These are phyloP conservation scores for Orycteropus afer DNA, from an alignment of 2,113 vertebrate genomes.

Conservation along the genomic window DNA sequence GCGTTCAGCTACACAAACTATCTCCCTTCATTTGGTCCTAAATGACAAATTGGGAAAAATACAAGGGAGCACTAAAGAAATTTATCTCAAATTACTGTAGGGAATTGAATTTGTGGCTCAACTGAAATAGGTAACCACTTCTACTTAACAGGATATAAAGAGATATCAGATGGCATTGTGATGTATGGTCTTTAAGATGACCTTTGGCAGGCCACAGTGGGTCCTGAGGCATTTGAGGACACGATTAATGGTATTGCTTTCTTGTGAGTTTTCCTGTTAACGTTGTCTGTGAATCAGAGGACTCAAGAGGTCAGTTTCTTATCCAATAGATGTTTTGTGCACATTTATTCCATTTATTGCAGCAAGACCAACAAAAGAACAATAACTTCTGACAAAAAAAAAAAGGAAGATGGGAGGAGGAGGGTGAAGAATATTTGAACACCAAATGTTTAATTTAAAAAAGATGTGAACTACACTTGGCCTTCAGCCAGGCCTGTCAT, in stretches of 20 bases:
- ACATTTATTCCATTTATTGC: background rate
- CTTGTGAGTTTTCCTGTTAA: conserved; percentile 45
- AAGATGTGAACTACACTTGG: background rate
- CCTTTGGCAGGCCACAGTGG: background rate
- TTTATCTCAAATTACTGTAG: conserved; percentile 68
- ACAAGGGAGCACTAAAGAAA: conserved; percentile 54
- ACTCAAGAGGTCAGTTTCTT: background rate
- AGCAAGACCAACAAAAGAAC: conserved; percentile 6
- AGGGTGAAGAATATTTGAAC: background rate
- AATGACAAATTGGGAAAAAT: conserved; percentile 55
- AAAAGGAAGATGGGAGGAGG: background rate
- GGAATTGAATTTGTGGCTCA: conserved; percentile 69
- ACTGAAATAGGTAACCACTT: conserved; percentile 62
- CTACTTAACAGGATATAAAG: conserved; percentile 46
- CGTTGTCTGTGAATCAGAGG: conserved; percentile 6
- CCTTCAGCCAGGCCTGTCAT: background rate
- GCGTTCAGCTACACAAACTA: background rate
- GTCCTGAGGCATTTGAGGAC: background rate
- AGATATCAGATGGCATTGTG: background rate
- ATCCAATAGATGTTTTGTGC: background rate
- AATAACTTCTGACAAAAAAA: background rate
- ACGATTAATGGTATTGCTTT: background rate
- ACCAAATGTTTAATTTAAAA: background rate
- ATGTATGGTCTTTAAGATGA: conserved; percentile 17
- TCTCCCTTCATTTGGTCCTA: background rate